Base-by-base conservation (phyloP, 2,797 vertebrate species). In the Pangasius sanitwongsei region DNA sequence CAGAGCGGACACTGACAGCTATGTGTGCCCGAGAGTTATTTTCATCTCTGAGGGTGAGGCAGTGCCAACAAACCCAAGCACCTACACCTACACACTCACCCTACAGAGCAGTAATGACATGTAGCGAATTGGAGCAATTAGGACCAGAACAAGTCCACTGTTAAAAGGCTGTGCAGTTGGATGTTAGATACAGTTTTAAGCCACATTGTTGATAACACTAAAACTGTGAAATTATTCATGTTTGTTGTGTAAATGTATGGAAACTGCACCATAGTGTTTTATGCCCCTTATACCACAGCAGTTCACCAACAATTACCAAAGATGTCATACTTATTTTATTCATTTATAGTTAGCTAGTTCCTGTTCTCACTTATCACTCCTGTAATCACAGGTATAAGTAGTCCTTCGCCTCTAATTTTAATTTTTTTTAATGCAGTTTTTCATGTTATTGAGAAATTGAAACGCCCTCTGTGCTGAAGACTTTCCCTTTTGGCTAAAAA, bases 1-100 rank as follows among this genome's bases (percentile, higher is more conserved):
- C 44, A n/a, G 88, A 80, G 86, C 70, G 80, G 87, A 65, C 87
- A 88, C 85, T 90, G 89, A 88, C 86, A 88, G 89, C 69, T 87
- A 83, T 83, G 34, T 88, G 80, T 87, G 67, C 87, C 53, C 55
- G 34, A 67, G 83, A 61, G 80, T 85, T 92, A 89, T 90, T 92
- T 90, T 89, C 88, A 86, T 88, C 85, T 37, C 20, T 15, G 13
- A 23, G 85, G 57, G 88, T 87, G 44, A 67, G 41, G 44, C 25
- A 11, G 84, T 87, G 88, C 69, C 87, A 86, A 69, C 12, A 59
- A 75, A 86, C 69, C 55, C 70, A 75, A 86, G 77, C 65, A 65
- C 89, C 80, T 65, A 34, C 87, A 63, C 61, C 83, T 70, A 85
- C 87, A 65, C 86, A 80, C 44, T 67, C 57, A 57, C 65, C 63